Evolutionary conservation across 2,888 invertebrate species (phyloP).

Genomic region (Brachynemurus nebulosus): DNA sequence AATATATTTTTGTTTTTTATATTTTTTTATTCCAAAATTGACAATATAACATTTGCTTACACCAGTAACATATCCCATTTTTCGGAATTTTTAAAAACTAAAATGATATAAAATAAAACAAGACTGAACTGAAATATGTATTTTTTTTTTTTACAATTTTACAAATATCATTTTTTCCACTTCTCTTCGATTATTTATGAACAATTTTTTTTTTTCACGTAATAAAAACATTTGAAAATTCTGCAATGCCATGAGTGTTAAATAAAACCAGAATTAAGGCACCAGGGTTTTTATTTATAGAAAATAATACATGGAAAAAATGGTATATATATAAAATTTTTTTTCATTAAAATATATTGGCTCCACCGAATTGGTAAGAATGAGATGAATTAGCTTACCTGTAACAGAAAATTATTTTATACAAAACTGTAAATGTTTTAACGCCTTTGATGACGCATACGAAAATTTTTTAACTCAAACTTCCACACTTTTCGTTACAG

Average conservation of each 20-base stretch:
- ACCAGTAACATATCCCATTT: conserved; percentile 9
- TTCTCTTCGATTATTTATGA: conserved; percentile 3
- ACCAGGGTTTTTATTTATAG: conserved; percentile 11
- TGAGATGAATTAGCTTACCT: conserved; percentile 4
- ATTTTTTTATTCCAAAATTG: conserved; percentile 7
- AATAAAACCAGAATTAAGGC: conserved; percentile 11
- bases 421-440: too few species aligned
- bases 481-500: too few species aligned
- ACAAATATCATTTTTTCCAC: conserved; percentile 13
- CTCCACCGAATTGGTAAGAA: conserved; percentile 5
- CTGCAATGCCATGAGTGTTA: conserved; percentile 7
- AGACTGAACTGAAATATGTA: too few species aligned
- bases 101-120: conserved; percentile 6
- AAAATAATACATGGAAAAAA: conserved; percentile 10
- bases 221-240: conserved; percentile 5
- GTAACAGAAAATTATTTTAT: background rate
- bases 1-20: conserved; percentile 1
- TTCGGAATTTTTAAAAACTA: conserved; percentile 7
- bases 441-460: too few species aligned
- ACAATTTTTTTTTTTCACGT: background rate
- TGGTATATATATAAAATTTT: conserved; percentile 10
- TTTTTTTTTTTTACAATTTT: conserved; percentile 11
- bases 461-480: too few species aligned
- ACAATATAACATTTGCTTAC: conserved; percentile 11
- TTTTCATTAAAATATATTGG: conserved; percentile 8